phyloP scores from a whole-genome alignment of 2,113 vertebrate genomes.

The Chitala chitala region DNA sequence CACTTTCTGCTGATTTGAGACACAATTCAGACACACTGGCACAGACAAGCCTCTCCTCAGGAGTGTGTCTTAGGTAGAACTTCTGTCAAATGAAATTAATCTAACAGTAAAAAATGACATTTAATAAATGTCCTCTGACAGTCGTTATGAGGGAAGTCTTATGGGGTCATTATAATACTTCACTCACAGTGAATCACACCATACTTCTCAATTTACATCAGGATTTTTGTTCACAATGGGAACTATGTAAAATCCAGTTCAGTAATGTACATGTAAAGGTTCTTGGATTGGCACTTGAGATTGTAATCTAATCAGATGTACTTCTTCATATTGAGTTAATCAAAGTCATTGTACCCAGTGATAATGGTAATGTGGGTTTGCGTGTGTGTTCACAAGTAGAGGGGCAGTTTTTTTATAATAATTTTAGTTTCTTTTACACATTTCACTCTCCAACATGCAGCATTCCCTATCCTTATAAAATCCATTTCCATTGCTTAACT shows the following conservation, averaged over 20 bases:
- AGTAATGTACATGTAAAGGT: background rate
- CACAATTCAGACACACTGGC: background rate
- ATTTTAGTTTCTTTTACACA: too few relatives aligned
- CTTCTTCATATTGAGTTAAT: constrained; percentile 48
- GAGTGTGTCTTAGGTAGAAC: background rate
- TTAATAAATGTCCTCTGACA: background rate
- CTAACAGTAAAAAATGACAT: constrained; percentile 13
- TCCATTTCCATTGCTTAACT: too few relatives aligned
- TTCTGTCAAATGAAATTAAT: background rate
- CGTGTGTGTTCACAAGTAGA: background rate
- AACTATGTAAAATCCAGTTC: too few relatives aligned
- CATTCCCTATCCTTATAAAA: too few relatives aligned
- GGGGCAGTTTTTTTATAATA: too few relatives aligned
- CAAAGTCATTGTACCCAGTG: constrained; percentile 46
- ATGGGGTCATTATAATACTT: too few relatives aligned
- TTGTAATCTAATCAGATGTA: constrained; percentile 23
- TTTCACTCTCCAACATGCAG: too few relatives aligned
- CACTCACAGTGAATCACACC: too few relatives aligned
- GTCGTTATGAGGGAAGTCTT: too few relatives aligned
- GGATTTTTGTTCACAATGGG: too few relatives aligned
- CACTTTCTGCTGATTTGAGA: background rate
- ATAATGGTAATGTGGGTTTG: constrained; percentile 25
- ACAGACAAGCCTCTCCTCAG: background rate
- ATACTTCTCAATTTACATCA: too few relatives aligned
- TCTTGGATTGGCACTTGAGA: background rate